Evolutionary conservation across 2,888 invertebrate species (phyloP).

Genomic region (Corbicula japonica): DNA sequence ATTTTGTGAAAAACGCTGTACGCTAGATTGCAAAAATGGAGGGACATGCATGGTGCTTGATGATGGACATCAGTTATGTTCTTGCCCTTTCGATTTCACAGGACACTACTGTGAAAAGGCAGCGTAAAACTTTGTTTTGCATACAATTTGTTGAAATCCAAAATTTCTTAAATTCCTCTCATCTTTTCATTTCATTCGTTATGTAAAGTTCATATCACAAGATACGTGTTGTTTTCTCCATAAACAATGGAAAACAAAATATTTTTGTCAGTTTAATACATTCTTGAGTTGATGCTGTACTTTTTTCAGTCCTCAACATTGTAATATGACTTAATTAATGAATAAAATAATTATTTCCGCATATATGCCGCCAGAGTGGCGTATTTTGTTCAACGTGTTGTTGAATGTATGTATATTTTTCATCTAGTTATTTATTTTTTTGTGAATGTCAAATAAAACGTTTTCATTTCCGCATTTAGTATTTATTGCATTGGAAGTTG

Average conservation of each 20-base stretch:
- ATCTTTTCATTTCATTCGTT: not conserved
- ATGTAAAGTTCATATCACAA: not conserved
- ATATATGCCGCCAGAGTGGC: not conserved
- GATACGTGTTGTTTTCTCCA: not conserved
- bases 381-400: not conserved
- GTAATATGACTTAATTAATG: not conserved
- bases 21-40: conserved; percentile 56
- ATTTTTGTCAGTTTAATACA: not conserved
- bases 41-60: conserved; percentile 53
- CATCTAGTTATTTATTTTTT: not conserved
- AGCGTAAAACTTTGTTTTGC: not conserved
- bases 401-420: not conserved
- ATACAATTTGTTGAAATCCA: conserved; percentile 18
- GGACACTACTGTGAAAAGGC: conserved; percentile 57
- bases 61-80: conserved; percentile 61
- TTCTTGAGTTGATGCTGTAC: not conserved
- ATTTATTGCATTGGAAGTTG: conserved; percentile 18
- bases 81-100: conserved; percentile 55
- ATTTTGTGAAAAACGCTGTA: conserved; percentile 64
- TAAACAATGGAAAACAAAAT: not conserved
- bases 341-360: conserved; percentile 5
- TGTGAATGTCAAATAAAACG: conserved; percentile 1
- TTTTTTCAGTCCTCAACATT: not conserved
- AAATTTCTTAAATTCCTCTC: conserved; percentile 14
- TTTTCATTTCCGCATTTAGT: conserved; percentile 16